Base-by-base conservation (phyloP, 2,888 invertebrate genomes). In the Ommatoiulus sabulosus region DNA sequence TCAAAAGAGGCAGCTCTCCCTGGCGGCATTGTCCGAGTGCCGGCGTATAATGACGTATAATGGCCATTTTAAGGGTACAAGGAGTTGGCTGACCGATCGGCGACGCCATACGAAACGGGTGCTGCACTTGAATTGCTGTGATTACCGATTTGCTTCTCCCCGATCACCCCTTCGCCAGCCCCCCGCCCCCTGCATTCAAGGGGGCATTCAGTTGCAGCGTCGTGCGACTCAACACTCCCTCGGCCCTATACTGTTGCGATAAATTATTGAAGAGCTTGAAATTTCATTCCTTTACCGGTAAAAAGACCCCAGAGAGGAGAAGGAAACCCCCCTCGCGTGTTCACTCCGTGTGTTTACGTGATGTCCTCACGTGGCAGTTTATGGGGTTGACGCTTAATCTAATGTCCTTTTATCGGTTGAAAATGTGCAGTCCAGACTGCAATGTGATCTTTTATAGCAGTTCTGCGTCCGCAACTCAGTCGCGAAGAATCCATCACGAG, bases 191-290 rank as follows among this genome's bases (percentile, higher is more conserved):
- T 52, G 52, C 52, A 52, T 52, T 52, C 52, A 52, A 3, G 10
- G 52, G 12, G 10, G 52, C 52, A 52, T 52, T 52, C 52, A 52
- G 52, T 52, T 52, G 52, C 52, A 52, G 52, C 52, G 52, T 52
- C 52, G 52, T 52, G 52, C 52, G 52, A 52, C 52, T 52, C 52
- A 52, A 52, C 52, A 52, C 52, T 52, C 52, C 52, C 52, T 52
- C 52, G 15, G 52, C 52, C 52, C 52, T 52, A 52, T 52, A 52
- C 52, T 52, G 52, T 52, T 52, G 52, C 52, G 52, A 52, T 52
- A 52, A 52, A 52, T 52, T 52, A 52, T 52, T 52, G 15, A 52
- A 52, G 52, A 52, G 52, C 52, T 52, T 52, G 52, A 52, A 52
- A 52, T 52, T 52, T 52, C 52, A 52, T 52, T 52, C 52, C 52